Percentiles rank a stretch among this genome's conserved stretches.
These are phyloP conservation scores for Leuciscus idus DNA, from an alignment of 2,113 vertebrate species.

Conservation along the genomic window DNA sequence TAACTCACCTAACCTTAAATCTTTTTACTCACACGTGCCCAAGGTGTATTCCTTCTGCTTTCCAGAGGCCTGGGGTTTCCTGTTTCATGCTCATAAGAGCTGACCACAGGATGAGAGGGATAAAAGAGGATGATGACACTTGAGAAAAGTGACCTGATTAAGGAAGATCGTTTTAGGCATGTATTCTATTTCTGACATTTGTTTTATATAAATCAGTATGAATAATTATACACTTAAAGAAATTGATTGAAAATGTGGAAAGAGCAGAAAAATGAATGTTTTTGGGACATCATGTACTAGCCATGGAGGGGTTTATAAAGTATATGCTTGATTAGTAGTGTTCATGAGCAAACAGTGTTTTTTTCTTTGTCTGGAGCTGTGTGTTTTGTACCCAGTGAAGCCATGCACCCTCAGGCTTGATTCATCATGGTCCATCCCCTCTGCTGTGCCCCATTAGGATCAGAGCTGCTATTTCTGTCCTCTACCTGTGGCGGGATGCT, in stretches of 20 bases:
- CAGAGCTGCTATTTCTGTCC: conserved; percentile 74
- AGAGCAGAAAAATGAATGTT: not conserved
- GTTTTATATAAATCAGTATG: conserved; percentile 23
- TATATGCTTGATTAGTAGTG: not conserved
- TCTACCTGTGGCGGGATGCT: conserved; percentile 75
- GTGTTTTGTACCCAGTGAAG: conserved; percentile 40
- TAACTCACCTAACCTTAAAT: not conserved
- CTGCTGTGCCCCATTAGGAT: conserved; percentile 76
- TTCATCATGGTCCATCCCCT: conserved; percentile 67
- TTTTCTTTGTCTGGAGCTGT: conserved; percentile 21
- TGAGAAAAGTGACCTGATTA: conserved; percentile 31
- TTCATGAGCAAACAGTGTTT: conserved; percentile 1
- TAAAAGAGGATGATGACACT: not conserved
- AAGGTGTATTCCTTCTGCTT: not conserved
- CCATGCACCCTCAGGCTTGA: conserved; percentile 62
- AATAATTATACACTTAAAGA: conserved; percentile 23
- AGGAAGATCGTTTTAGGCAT: conserved; percentile 25
- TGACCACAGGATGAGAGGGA: not conserved
- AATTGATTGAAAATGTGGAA: not conserved
- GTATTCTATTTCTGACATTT: not conserved
- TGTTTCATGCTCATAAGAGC: conserved; percentile 4
- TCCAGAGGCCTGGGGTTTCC: not conserved
- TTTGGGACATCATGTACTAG: not conserved
- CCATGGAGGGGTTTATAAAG: not conserved
- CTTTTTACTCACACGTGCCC: not conserved